Base-by-base conservation (phyloP, 2,113 vertebrate genomes). In the Setophaga coronata region DNA sequence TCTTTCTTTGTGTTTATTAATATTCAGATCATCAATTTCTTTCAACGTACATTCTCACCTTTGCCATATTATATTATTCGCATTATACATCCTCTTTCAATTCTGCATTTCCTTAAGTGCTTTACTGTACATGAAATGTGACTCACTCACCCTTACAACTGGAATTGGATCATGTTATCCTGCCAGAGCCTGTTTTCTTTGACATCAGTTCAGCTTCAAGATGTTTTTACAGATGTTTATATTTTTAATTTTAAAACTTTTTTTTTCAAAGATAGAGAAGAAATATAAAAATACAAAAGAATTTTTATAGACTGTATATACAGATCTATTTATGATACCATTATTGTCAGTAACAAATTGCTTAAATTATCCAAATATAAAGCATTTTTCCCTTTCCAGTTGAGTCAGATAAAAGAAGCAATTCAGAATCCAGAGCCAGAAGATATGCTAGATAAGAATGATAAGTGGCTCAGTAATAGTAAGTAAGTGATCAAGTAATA, bases 1-100 rank as follows among this genome's bases (percentile, higher is more conserved):
- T 73, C n/a, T 91, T 94, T 94, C 60, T 89, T 84, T 73, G 34
- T 88, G 18, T 65, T 73, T 89, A 76, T 96, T 94, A 91, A 82
- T 73, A 91, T 89, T 77, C 62, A 91, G 54, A 87, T 45, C 24
- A 77, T 47, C 79, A 56, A 25, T 83, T 94, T 93, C 47, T 82
- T 90, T 86, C 74, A 73, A 31, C 0, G 0, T 73, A 66, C 34
- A 24, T 95, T 95, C 79, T 93, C 76, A 93, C 93, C 78, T 91
- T 93, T 90, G 54, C 62, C 87, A 80, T 91, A 57, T 85, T 88
- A 84, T 82, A 24, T 91, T 94, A 90, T 82, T 94, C 43, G 33
- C 60, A 45, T 90, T 90, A 29, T 83, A 73, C 58, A 91, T 80
- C 45, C 50, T 85, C 53, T 61, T 91, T 90, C 84, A 87, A n/a